Base-by-base conservation (phyloP, 2,113 vertebrate species). In the Cynoglossus semilaevis region DNA sequence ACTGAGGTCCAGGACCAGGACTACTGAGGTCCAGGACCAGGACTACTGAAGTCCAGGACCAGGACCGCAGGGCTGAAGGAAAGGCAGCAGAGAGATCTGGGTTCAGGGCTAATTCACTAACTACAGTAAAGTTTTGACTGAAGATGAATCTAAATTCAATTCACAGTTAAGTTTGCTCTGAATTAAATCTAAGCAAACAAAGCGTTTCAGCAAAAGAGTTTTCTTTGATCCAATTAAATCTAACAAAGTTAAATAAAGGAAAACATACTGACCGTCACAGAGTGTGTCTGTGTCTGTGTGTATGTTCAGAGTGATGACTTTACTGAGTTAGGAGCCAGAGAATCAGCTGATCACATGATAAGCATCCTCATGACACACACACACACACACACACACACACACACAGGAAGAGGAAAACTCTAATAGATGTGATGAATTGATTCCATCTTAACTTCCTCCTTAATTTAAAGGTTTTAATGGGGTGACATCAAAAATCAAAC, bases 301-400 rank as follows among this genome's bases (percentile, higher is more conserved):
- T 14, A 51, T 48, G 18, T 54, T 50, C 53, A 36, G 43, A 43
- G 50, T 51, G 9, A 19, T 38, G 55, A 68, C 15, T 46, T 5
- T 9, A 52, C 50, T 5, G 1, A 45, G 22, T 45, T 34, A 19
- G 15, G 18, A 47, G 35, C 5, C 17, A 56, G 40, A 63, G 22
- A 53, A 61, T 70, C 79, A 78, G 68, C 58, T 70, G 58, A 78
- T 78, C 79, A 78, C 69, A 78, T 63, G 79, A 72, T 7, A 2
- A 8, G 1, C 14, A 0, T 53, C 54, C 54, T 57, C 65, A 52
- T 74, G 4, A 58, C 7, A 55, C 22, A 62, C 45, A 58, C 59
- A 41, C 40, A 52, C 19, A 51, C 36, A 49, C 15, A 47, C 9
- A n/a, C 9, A 29, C 22, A 29, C 22, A 29, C 22, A n/a, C n/a